phyloP scores from a whole-genome alignment of 2,888 invertebrate species.

The Agrochola macilenta region DNA sequence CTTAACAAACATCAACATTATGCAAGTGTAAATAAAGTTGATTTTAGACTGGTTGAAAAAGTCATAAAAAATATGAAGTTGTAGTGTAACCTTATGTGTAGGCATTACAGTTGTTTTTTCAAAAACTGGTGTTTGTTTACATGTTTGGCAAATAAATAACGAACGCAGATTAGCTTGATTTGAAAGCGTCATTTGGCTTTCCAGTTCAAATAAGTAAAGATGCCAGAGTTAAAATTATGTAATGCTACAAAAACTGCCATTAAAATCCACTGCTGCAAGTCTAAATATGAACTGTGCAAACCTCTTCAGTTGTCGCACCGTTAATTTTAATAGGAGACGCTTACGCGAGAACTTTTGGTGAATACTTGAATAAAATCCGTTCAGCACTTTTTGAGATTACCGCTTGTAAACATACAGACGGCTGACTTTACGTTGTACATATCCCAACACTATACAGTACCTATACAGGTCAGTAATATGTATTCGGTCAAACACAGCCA shows the following conservation, averaged over 20 bases:
- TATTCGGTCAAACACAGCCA: not conserved
- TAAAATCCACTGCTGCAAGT: not conserved
- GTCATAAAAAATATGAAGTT: too few species aligned
- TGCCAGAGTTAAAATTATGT: not conserved
- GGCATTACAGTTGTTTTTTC: too few species aligned
- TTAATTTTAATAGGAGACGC: not conserved
- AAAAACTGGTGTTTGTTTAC: too few species aligned
- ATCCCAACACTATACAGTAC: conserved; percentile 5
- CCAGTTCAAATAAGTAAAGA: not conserved
- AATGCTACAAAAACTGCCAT: not conserved
- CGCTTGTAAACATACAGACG: not conserved
- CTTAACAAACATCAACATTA: too few species aligned
- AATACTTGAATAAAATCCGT: not conserved
- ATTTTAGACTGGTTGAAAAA: too few species aligned
- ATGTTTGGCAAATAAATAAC: too few species aligned
- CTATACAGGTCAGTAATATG: conserved; percentile 3
- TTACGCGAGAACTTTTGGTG: not conserved
- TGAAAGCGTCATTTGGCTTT: not conserved
- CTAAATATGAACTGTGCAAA: not conserved
- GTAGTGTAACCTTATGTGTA: too few species aligned
- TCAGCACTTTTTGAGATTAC: not conserved
- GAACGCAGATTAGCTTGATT: not conserved
- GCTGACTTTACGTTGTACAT: not conserved
- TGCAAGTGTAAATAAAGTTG: too few species aligned
- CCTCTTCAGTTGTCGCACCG: not conserved